Conservation (phyloP, 37 sponge, comb jelly and placozoan species). For the Ephydatia muelleri region DNA sequence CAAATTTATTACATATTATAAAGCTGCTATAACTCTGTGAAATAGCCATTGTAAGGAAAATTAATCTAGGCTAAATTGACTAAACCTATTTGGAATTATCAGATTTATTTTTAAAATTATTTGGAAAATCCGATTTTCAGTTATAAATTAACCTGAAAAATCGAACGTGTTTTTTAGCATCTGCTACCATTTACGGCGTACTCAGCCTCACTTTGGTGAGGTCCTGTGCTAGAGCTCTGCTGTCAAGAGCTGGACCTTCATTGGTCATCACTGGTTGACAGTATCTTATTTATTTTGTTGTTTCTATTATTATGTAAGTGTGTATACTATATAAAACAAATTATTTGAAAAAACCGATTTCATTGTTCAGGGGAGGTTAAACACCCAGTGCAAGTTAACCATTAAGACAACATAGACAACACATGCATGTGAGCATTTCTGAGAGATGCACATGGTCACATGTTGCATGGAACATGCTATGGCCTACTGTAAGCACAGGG, state of each 20-base stretch:
- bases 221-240: constrained; percentile 1
- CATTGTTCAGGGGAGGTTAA: constrained; percentile 1
- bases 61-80: not conserved
- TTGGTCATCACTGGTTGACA: not conserved
- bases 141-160: not conserved
- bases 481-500: constrained; percentile 1
- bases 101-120: not conserved
- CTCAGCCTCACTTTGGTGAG: not conserved
- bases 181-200: not conserved
- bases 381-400: not conserved
- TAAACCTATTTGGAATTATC: not conserved
- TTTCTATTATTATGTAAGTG: not conserved
- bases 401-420: not conserved
- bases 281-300: not conserved
- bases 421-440: not conserved
- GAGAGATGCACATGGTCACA: constrained; percentile 1
- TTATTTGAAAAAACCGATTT: not conserved
- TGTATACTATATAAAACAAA: constrained; percentile 1
- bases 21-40: not conserved
- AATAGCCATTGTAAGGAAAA: constrained; percentile 1
- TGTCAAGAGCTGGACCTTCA: constrained; percentile 1
- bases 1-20: not conserved
- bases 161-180: not conserved
- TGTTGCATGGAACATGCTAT: not conserved
- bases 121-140: not conserved